Conservation (phyloP, 2,113 vertebrate species). For the Nyctereutes procyonoides region DNA sequence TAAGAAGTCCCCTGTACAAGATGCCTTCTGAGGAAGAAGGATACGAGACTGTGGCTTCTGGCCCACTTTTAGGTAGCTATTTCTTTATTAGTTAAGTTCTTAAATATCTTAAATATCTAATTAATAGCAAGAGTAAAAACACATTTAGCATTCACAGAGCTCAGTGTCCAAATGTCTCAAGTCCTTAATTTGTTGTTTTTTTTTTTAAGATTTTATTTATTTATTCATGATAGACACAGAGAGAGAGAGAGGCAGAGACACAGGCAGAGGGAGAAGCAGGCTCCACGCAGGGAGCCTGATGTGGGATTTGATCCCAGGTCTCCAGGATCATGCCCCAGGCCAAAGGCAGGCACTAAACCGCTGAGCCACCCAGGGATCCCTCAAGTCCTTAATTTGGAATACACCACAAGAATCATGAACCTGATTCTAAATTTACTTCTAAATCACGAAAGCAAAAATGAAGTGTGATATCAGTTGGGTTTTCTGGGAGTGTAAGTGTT, state of each 20-base stretch:
- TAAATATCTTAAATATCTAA: conserved; percentile 8
- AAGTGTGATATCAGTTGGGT: not conserved
- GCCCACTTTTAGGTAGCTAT: not conserved
- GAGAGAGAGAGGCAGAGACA: no score
- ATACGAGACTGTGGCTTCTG: not conserved
- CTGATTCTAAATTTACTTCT: conserved; percentile 32
- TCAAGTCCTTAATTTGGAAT: conserved; percentile 22
- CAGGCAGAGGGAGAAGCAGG: no score
- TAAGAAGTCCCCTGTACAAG: not conserved
- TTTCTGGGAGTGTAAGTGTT: not conserved
- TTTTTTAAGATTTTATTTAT: no score
- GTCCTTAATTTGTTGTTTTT: not conserved
- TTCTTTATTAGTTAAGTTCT: not conserved
- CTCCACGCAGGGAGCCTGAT: no score
- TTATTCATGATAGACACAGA: no score
- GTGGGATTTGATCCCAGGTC: no score
- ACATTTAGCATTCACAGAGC: not conserved
- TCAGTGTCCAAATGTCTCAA: not conserved
- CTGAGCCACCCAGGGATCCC: no score
- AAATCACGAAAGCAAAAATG: not conserved
- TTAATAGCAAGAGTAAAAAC: not conserved
- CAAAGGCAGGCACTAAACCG: no score
- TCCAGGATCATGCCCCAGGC: no score
- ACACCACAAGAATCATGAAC: not conserved
- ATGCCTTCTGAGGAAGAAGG: not conserved